These are phyloP conservation scores for Carpatolechia fugitivella DNA, from an alignment of 2,888 invertebrate genomes.

Conservation along the genomic window DNA sequence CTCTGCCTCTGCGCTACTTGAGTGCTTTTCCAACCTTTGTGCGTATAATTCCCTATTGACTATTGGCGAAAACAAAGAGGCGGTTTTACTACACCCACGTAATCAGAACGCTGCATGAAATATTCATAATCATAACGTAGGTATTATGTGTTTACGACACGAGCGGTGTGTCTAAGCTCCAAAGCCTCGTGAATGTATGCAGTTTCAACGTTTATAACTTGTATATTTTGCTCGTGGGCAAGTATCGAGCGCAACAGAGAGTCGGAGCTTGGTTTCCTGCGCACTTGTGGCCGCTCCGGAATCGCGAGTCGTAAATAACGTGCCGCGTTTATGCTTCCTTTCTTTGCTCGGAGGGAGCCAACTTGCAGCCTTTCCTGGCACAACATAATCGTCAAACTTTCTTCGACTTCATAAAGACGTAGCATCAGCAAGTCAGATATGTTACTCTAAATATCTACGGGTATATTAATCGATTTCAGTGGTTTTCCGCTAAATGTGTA, in stretches of 20 bases:
- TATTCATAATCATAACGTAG: conserved; percentile 12
- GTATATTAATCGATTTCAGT: conserved; percentile 1
- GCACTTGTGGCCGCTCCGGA: conserved; percentile 56
- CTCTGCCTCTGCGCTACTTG: background rate
- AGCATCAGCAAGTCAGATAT: background rate
- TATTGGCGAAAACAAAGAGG: conserved; percentile 12
- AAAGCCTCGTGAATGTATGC: background rate
- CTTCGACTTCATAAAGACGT: background rate
- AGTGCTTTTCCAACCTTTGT: background rate
- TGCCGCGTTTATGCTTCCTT: conserved; percentile 62
- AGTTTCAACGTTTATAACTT: conserved; percentile 4
- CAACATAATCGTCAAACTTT: conserved; percentile 8
- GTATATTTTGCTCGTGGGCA: conserved; percentile 2
- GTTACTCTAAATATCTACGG: background rate
- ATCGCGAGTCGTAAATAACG: conserved; percentile 70
- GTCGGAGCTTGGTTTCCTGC: conserved; percentile 57
- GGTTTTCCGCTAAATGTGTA: conserved; percentile 5
- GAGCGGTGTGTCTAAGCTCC: conserved; percentile 6
- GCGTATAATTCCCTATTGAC: conserved; percentile 7
- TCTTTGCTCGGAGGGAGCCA: conserved; percentile 50
- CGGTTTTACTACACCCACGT: conserved; percentile 11
- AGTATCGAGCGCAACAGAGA: conserved; percentile 36
- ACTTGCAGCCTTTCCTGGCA: conserved; percentile 5
- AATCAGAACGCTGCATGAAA: conserved; percentile 11
- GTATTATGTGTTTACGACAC: conserved; percentile 12